Evolutionary conservation across 2,113 vertebrate genomes (phyloP).

Genomic region (Lonchura striata): DNA sequence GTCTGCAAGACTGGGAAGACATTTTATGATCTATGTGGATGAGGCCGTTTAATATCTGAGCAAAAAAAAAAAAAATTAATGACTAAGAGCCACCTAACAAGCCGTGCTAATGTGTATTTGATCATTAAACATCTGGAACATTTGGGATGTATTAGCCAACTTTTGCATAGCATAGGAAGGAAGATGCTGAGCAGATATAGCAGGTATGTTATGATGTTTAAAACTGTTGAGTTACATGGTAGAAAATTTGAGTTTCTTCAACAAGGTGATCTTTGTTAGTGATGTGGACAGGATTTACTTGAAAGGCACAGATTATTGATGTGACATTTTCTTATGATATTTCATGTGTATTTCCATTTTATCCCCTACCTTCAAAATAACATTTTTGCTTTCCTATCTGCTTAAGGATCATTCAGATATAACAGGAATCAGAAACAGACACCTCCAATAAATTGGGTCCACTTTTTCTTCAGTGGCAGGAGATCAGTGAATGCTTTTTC

Average conservation of each 20-base stretch:
- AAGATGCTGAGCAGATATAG: not conserved
- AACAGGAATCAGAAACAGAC: not conserved
- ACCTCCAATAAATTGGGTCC: not conserved
- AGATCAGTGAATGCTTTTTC: not conserved
- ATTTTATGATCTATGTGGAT: constrained; percentile 22
- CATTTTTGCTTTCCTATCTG: not conserved
- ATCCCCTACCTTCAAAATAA: not conserved
- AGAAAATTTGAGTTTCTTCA: not conserved
- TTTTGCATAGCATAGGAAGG: not conserved
- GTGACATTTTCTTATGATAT: not conserved
- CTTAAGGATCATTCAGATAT: not conserved
- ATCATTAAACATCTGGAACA: constrained; percentile 16
- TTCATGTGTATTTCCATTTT: not conserved
- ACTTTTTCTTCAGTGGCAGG: not conserved
- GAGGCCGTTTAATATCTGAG: constrained; percentile 29
- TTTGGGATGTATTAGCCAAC: constrained; percentile 6
- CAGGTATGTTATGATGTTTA: not conserved
- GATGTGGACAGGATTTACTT: not conserved
- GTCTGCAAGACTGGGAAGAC: not conserved
- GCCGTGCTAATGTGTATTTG: not conserved
- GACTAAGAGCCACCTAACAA: not conserved
- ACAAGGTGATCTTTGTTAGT: not conserved
- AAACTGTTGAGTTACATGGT: not conserved
- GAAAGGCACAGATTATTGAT: not conserved
- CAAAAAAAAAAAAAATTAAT: not conserved